Evolutionary conservation across 2,888 invertebrate species (phyloP).

Genomic region (Leptopilina syphax): DNA sequence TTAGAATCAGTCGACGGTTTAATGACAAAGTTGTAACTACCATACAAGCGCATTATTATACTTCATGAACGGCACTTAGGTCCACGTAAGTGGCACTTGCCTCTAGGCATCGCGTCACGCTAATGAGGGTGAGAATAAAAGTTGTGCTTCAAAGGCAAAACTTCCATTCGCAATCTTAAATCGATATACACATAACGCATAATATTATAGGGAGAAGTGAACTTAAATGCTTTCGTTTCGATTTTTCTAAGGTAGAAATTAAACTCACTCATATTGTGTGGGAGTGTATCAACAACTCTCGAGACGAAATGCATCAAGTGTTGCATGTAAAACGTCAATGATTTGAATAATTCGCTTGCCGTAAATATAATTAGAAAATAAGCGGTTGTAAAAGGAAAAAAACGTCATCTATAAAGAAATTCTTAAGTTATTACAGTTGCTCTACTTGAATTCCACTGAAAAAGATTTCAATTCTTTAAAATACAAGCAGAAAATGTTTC

Average conservation of each 20-base stretch:
- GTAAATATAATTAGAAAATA: conserved; percentile 18
- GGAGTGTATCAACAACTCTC: not conserved
- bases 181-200: not conserved
- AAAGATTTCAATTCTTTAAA: too few species aligned
- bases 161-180: conserved; percentile 13
- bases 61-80: conserved; percentile 35
- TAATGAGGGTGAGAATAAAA: conserved; percentile 40
- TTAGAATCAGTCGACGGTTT: conserved; percentile 31
- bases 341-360: conserved; percentile 15
- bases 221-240: conserved; percentile 16
- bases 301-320: conserved; percentile 13
- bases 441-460: too few species aligned
- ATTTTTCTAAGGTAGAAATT: not conserved
- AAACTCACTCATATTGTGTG: not conserved
- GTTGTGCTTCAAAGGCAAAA: conserved; percentile 19
- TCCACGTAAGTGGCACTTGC: conserved; percentile 33
- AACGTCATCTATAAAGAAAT: not conserved
- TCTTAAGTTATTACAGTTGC: not conserved
- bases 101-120: conserved; percentile 13
- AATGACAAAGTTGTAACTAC: conserved; percentile 36
- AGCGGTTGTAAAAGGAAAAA: not conserved
- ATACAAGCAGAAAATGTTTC: too few species aligned
- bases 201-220: not conserved
- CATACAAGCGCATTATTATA: conserved; percentile 36
- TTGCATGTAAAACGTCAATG: conserved; percentile 7